A percentile compares a stretch with the other conserved stretches of the same genome.
phyloP scores from a whole-genome alignment of 2,888 invertebrate species.

The Ornithoptera alexandrae region DNA sequence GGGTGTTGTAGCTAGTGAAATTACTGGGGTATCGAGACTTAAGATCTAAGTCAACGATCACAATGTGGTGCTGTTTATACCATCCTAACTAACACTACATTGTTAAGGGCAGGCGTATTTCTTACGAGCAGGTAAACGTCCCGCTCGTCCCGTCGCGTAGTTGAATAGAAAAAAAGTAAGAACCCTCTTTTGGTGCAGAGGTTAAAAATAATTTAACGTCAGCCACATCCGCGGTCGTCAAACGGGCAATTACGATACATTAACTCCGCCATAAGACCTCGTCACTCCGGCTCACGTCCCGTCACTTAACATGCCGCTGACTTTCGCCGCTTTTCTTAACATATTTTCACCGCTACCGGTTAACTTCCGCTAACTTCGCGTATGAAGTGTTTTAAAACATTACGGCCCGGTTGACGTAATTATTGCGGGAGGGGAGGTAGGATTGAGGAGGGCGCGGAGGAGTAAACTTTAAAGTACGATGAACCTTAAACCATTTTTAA shows the following conservation, averaged over 20 bases:
- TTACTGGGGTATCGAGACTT: too few relatives aligned
- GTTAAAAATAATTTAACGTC: slow-evolving; percentile 28
- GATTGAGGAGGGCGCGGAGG: not conserved
- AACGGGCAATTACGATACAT: slow-evolving; percentile 47
- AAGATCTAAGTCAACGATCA: too few relatives aligned
- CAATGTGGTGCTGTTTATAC: too few relatives aligned
- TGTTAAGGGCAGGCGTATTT: too few relatives aligned
- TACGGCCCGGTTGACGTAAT: slow-evolving; percentile 59
- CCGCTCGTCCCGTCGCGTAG: too few relatives aligned
- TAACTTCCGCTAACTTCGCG: slow-evolving; percentile 56
- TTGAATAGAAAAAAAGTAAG: too few relatives aligned
- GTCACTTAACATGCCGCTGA: slow-evolving; percentile 38
- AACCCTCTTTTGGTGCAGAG: too few relatives aligned
- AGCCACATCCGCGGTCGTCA: slow-evolving; percentile 34
- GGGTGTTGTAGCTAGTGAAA: too few relatives aligned
- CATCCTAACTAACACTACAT: too few relatives aligned
- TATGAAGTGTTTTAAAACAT: slow-evolving; percentile 70
- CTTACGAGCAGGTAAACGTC: too few relatives aligned
- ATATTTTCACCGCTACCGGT: slow-evolving; percentile 50
- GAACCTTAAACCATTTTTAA: not conserved
- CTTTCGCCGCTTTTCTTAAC: slow-evolving; percentile 48
- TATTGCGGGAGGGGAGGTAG: slow-evolving; percentile 41
- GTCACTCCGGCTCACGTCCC: slow-evolving; percentile 16
- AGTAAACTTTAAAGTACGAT: slow-evolving; percentile 52
- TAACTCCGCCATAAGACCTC: slow-evolving; percentile 30